Evolutionary conservation across 2,797 vertebrate genomes (phyloP), one percentile per base, ranked within the genome.

Genomic region (Babyrousa celebensis): DNA sequence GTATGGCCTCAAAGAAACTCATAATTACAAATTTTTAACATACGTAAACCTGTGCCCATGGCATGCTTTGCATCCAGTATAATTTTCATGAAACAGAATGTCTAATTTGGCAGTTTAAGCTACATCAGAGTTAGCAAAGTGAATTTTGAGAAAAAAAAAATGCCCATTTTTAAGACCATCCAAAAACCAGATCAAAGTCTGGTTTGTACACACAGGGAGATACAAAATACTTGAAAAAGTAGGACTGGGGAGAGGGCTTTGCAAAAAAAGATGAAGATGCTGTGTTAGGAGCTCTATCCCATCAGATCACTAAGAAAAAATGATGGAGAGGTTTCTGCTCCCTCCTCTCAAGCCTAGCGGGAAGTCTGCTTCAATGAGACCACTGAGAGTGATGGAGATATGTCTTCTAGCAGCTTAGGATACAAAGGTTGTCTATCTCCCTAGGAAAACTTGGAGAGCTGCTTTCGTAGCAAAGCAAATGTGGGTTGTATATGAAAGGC

Each of bases 21-120:
- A 63, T 62, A 85, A 89, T 75, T 23, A 77, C 63, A 83, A 75
- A 72, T 43, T 36, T 86, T 96, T 84, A 91, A 84, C 25, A 85
- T 10, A 86, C 20, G n/a, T 40, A 87, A 79, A 85, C 25, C 17
- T 77, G 3, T 56, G 23, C 54, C 89, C 60, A 29, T 71, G 52
- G 43, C 85, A 40, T 83, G 77, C 40, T 96, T 86, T 65, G 72
- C 36, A 68, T 11, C 63, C 48, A 12, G 23, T 63, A 16, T 92
- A 85, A 92, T 94, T 95, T 93, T 88, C 88, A 90, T 94, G 85
- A 90, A 95, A 85, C 82, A 85, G 90, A 95, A 92, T 85, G 29
- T 77, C 92, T 91, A 90, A 96, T 97, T 84, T 97, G 63, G 18
- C 95, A 94, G 63, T 92, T 96, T 91, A 25, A 54, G 67, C 68